Evolutionary conservation across 53 echinoderm and acorn worm genomes (phyloP).

Genomic region (Paracentrotus lividus): DNA sequence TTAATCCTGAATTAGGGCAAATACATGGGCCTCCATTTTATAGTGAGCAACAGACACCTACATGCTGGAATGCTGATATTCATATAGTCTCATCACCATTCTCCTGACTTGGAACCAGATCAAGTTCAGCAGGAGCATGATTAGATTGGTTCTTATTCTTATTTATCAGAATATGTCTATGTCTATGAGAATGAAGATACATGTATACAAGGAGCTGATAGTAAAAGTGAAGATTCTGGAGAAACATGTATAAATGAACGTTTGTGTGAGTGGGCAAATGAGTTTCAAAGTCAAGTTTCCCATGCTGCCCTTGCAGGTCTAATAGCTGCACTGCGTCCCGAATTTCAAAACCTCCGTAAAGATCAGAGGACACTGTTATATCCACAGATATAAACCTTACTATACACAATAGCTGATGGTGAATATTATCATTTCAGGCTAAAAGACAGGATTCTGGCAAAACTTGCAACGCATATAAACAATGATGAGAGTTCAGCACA

Average conservation of each 20-base stretch:
- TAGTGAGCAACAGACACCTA: no score
- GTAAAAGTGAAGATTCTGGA: no score
- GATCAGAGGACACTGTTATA: not conserved
- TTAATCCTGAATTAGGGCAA: no score
- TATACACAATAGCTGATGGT: not conserved
- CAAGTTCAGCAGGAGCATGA: no score
- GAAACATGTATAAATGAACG: not conserved
- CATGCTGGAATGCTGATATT: no score
- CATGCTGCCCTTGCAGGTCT: slow-evolving; percentile 9
- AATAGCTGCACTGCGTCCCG: not conserved
- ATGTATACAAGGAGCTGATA: no score
- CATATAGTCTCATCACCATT: no score
- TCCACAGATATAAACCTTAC: not conserved
- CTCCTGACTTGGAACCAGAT: no score
- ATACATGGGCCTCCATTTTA: no score
- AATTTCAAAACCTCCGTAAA: not conserved
- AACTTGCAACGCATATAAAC: not conserved
- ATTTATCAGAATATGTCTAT: no score
- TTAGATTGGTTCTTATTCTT: no score
- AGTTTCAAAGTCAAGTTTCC: not conserved
- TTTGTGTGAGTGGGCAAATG: not conserved
- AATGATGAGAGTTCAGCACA: not conserved
- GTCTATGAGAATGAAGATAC: no score
- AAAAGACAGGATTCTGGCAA: not conserved
- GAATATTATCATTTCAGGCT: not conserved